Conservation (phyloP, 2,888 invertebrate genomes). For the Tethea ocularis region DNA sequence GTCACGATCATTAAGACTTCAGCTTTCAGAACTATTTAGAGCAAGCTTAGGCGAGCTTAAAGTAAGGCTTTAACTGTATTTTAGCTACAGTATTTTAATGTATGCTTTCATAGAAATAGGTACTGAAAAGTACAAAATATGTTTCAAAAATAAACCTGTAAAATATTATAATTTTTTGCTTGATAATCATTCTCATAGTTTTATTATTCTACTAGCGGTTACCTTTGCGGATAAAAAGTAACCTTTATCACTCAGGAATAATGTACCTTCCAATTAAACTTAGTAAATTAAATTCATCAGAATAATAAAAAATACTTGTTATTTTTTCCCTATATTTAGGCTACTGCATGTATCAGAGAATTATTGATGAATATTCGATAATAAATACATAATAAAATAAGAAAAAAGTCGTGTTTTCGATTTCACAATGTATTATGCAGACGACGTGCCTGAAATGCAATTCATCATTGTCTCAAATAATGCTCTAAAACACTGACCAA, state of each 20-base stretch:
- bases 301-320: too few relatives aligned
- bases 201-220: too few relatives aligned
- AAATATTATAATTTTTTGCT: too few relatives aligned
- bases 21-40: constrained; percentile 3
- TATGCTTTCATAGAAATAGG: background rate
- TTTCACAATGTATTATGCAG: background rate
- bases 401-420: background rate
- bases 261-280: too few relatives aligned
- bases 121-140: too few relatives aligned
- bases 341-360: background rate
- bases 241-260: too few relatives aligned
- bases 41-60: background rate
- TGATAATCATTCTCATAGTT: too few relatives aligned
- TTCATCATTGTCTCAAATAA: background rate
- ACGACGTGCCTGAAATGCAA: background rate
- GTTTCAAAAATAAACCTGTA: too few relatives aligned
- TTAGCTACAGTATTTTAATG: background rate
- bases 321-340: too few relatives aligned
- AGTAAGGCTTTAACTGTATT: background rate
- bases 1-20: constrained; percentile 2
- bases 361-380: background rate
- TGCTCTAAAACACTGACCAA: background rate
- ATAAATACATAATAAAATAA: background rate
- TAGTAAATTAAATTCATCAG: too few relatives aligned
- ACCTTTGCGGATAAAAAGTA: too few relatives aligned